Conservation (phyloP, 1,140 invertebrate genomes). For the Epicauta chinensis region DNA sequence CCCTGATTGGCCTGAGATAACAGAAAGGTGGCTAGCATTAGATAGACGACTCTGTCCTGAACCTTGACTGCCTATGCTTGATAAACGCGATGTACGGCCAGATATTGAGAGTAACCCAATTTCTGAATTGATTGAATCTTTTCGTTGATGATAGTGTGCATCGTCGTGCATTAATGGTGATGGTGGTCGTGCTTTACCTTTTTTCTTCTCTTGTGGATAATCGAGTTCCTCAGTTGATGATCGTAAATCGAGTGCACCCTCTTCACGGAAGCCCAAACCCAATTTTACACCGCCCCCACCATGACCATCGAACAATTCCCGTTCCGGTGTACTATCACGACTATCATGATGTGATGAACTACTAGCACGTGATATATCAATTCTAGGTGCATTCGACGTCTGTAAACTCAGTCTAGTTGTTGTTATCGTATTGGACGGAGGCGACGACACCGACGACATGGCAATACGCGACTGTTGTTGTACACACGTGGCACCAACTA, state of each 20-base stretch:
- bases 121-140: constrained; percentile 71
- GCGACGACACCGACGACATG: constrained; percentile 39
- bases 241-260: constrained; percentile 71
- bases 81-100: constrained; percentile 72
- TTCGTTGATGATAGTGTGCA: constrained; percentile 56
- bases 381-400: constrained; percentile 70
- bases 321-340: constrained; percentile 71
- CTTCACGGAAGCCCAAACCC: constrained; percentile 61
- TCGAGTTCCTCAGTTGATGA: constrained; percentile 82
- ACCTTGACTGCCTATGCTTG: constrained; percentile 64
- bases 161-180: constrained; percentile 28
- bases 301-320: constrained; percentile 54
- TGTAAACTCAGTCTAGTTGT: constrained; percentile 45
- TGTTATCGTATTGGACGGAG: constrained; percentile 38
- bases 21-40: constrained; percentile 47
- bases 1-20: constrained; percentile 63
- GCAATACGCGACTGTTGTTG: constrained; percentile 23
- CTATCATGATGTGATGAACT: constrained; percentile 81
- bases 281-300: constrained; percentile 41
- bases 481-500: constrained; percentile 27
- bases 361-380: constrained; percentile 80
- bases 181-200: constrained; percentile 18
- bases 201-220: constrained; percentile 47
- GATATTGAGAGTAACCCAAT: constrained; percentile 73
- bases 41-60: constrained; percentile 54